These are phyloP conservation scores for Tetragonula carbonaria DNA, from an alignment of 2,888 invertebrate genomes.

Conservation along the genomic window DNA sequence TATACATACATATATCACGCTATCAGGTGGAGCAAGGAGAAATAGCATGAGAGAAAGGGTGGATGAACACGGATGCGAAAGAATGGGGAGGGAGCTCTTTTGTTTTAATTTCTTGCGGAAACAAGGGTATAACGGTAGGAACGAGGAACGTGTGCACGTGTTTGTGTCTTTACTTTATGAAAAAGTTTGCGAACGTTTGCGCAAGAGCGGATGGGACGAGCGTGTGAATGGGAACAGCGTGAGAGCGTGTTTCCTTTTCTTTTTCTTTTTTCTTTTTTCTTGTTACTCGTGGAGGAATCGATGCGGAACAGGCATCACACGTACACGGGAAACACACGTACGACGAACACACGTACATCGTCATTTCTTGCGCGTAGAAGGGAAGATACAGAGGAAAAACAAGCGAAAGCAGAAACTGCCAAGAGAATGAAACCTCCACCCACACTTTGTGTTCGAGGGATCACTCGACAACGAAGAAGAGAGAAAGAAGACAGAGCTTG, in stretches of 20 bases:
- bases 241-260: not conserved
- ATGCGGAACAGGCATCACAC: constrained; percentile 24
- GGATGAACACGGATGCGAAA: constrained; percentile 7
- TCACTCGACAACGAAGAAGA: not conserved
- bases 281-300: constrained; percentile 36
- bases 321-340: constrained; percentile 41
- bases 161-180: not conserved
- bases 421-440: not conserved
- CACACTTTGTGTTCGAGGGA: not conserved
- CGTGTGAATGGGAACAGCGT: not conserved
- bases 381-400: not conserved
- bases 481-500: not conserved
- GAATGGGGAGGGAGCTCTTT: constrained; percentile 31
- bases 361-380: not conserved
- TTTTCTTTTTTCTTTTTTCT: not conserved
- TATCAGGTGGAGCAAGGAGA: constrained; percentile 23
- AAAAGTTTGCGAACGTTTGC: not conserved
- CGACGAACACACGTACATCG: constrained; percentile 56
- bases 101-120: constrained; percentile 71
- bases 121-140: constrained; percentile 67
- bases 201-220: not conserved
- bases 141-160: not conserved
- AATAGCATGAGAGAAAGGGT: constrained; percentile 2
- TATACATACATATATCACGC: constrained; percentile 35
- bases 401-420: not conserved